Percentiles rank a stretch among this genome's conserved stretches.
These are phyloP conservation scores for Meloidogyne hapla DNA, from an alignment of 1,140 invertebrate species.

Conservation along the genomic window DNA sequence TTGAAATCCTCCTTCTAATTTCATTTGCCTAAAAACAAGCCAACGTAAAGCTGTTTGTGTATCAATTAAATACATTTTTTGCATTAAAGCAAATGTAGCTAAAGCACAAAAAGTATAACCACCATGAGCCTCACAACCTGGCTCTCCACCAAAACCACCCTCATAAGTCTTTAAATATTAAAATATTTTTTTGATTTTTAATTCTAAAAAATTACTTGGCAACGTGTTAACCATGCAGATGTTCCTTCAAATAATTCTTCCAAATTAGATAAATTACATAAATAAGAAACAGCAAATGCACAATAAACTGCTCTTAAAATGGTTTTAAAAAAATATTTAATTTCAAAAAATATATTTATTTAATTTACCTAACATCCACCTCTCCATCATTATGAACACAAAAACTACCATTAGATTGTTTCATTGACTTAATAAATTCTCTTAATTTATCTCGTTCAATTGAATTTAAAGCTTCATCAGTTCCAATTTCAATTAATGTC, in stretches of 20 bases:
- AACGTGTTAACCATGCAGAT: slow-evolving; percentile 77
- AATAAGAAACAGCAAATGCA: slow-evolving; percentile 74
- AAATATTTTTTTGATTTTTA: slow-evolving; percentile 14
- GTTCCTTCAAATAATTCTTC: slow-evolving; percentile 67
- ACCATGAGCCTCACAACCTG: slow-evolving; percentile 94
- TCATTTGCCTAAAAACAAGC: slow-evolving; percentile 65
- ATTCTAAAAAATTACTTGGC: slow-evolving; percentile 18
- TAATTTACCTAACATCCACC: slow-evolving; percentile 73
- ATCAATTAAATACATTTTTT: slow-evolving; percentile 58
- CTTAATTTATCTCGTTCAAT: slow-evolving; percentile 74
- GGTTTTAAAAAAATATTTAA: background rate
- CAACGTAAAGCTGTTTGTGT: slow-evolving; percentile 56
- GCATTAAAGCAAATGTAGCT: slow-evolving; percentile 80
- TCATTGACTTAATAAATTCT: slow-evolving; percentile 72
- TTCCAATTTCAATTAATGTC: slow-evolving; percentile 83
- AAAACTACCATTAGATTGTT: slow-evolving; percentile 86
- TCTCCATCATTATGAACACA: slow-evolving; percentile 81
- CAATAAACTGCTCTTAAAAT: slow-evolving; percentile 78
- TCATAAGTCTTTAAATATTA: slow-evolving; percentile 91
- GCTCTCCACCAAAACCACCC: slow-evolving; percentile 90
- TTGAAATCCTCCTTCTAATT: slow-evolving; percentile 67
- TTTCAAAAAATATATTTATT: background rate
- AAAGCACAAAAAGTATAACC: slow-evolving; percentile 96
- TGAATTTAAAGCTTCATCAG: slow-evolving; percentile 78
- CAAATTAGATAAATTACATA: slow-evolving; percentile 21